Evolutionary conservation across 2,113 vertebrate genomes (phyloP).

Genomic region (Rhinopomastus cyanomelas): DNA sequence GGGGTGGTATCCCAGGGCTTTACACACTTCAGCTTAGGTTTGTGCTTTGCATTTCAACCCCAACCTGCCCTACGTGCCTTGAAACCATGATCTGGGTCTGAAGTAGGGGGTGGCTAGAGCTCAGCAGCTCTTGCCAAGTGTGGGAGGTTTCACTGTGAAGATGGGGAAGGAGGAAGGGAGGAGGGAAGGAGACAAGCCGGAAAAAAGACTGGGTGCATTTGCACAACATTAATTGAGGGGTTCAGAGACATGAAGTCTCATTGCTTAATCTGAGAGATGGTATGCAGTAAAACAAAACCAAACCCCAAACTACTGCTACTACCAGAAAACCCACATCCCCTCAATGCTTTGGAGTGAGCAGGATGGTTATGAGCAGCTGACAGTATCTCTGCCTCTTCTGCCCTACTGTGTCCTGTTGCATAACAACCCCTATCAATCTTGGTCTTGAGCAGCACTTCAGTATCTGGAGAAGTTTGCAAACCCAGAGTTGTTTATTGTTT

Average conservation of each 20-base stretch:
- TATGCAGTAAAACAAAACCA: background rate
- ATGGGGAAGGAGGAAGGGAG: constrained; percentile 22
- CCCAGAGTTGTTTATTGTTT: background rate
- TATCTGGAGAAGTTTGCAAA: background rate
- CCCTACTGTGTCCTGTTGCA: background rate
- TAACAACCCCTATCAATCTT: background rate
- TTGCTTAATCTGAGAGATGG: background rate
- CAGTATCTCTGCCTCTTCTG: background rate
- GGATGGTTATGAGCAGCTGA: background rate
- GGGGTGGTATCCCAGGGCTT: background rate
- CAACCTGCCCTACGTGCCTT: background rate
- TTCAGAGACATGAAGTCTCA: background rate
- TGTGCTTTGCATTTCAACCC: background rate
- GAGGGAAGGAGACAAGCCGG: background rate
- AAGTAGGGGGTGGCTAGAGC: background rate
- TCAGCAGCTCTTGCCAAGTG: constrained; percentile 6
- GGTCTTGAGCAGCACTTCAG: background rate
- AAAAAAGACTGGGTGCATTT: background rate
- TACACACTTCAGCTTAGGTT: accelerated
- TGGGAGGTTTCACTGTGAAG: background rate
- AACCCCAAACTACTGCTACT: background rate
- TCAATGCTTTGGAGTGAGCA: background rate
- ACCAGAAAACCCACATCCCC: background rate
- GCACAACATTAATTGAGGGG: background rate
- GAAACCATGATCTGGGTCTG: background rate